Base-by-base conservation (phyloP, 2,888 invertebrate genomes). In the Oligia fasciuncula region DNA sequence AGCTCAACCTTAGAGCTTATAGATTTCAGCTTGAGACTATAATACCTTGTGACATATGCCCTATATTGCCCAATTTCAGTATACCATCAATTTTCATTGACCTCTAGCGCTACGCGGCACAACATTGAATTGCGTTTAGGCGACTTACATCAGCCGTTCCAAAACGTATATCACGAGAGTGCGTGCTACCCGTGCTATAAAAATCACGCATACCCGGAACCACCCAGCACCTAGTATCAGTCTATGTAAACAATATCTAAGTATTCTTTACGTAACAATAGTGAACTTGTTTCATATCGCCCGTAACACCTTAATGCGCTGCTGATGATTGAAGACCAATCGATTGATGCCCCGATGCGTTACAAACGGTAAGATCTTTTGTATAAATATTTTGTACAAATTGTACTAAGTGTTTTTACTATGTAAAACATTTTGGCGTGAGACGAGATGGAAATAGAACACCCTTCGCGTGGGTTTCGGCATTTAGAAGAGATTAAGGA, bases 371-470 rank as follows among this genome's bases (percentile, higher is more conserved):
- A 79, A 82, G 89, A 79, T 81, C 76, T 81, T 84, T 76, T 63
- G 62, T 84, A 40, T 85, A 85, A 84, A 87, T 87, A 86, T 81
- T 81, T 73, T 75, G 51, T 82, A 84, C 73, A 71, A 65, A 68
- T 76, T 68, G 76, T 72, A 71, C 81, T 85, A 87, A 86, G 81
- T 86, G 87, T 75, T 88, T 82, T 83, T 80, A 76, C 83, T 78
- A 70, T 73, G 78, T 72, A 81, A 76, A 71, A 57, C 72, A 66
- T 73, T 81, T 81, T 81, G 72, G 81, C 66, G 62, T 46, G 81
- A 68, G 68, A 40, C 57, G 40, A 17, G 62, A 49, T 76, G 23
- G 17, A 72, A 84, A 84, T 85, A 83, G 83, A 85, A 63, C 29
- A 72, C 60, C 66, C 60, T 77, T 68, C 19, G 60, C 17, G 65